Percentiles rank a stretch among this genome's conserved stretches.
phyloP scores from a whole-genome alignment of 2,888 invertebrate genomes.

The Octodonta nipae region DNA sequence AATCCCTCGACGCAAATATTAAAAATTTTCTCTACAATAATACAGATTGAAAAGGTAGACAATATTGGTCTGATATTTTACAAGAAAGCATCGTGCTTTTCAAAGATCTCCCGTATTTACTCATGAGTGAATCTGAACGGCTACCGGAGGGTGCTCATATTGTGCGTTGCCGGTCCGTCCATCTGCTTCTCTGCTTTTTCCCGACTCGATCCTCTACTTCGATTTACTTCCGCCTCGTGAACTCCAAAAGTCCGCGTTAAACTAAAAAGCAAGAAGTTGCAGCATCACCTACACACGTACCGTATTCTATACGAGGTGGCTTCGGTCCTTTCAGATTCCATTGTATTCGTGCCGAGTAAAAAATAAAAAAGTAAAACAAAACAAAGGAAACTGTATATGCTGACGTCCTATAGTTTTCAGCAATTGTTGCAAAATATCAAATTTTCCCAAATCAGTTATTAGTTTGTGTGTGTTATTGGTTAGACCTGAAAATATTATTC shows the following conservation, averaged over 20 bases:
- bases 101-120: constrained; percentile 26
- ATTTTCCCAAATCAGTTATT: too few relatives aligned
- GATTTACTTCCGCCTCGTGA: constrained; percentile 23
- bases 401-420: too few relatives aligned
- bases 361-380: too few relatives aligned
- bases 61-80: constrained; percentile 17
- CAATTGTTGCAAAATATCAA: too few relatives aligned
- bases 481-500: too few relatives aligned
- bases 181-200: constrained; percentile 21
- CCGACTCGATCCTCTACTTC: constrained; percentile 18
- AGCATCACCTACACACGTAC: too few relatives aligned
- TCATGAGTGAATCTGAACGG: constrained; percentile 25
- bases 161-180: constrained; percentile 24
- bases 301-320: too few relatives aligned
- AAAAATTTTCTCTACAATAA: constrained; percentile 13
- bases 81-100: constrained; percentile 22
- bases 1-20: too few relatives aligned
- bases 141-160: constrained; percentile 23
- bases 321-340: too few relatives aligned
- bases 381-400: too few relatives aligned
- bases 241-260: constrained; percentile 25
- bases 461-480: too few relatives aligned
- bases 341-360: too few relatives aligned
- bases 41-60: constrained; percentile 12
- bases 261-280: constrained; percentile 24